These are phyloP conservation scores for Caracal caracal DNA, from an alignment of 2,113 vertebrate species.

Conservation along the genomic window DNA sequence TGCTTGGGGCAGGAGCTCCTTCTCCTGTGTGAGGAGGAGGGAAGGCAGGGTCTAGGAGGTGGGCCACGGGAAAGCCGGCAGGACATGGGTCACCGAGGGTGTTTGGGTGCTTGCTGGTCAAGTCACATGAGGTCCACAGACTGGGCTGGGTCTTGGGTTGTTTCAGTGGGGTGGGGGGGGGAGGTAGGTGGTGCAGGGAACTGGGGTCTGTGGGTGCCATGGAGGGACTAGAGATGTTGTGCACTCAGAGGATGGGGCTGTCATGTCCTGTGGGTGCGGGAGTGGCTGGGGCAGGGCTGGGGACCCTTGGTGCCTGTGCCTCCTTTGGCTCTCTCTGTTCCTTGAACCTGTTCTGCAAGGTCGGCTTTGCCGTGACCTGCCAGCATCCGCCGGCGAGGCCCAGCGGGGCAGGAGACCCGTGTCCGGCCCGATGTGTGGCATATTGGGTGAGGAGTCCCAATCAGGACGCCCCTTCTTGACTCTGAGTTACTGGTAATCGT, in stretches of 20 bases:
- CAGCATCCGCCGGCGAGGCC: background rate
- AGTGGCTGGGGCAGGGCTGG: background rate
- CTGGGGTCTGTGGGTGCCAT: background rate
- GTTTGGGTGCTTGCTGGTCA: background rate
- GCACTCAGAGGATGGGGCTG: background rate
- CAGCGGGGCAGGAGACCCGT: background rate
- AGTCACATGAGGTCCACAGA: background rate
- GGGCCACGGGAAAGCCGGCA: background rate
- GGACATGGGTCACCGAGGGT: background rate
- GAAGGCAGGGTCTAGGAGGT: background rate
- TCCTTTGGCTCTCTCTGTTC: background rate
- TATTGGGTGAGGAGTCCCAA: background rate
- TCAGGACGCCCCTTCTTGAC: background rate
- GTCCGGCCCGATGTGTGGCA: rapidly evolving
- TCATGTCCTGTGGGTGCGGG: background rate
- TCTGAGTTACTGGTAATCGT: background rate
- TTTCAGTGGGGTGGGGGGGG: background rate
- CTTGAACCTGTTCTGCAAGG: background rate
- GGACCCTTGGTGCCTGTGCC: background rate
- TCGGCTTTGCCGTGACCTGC: background rate
- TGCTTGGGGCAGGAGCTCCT: background rate
- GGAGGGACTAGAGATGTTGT: background rate
- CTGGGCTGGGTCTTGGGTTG: background rate
- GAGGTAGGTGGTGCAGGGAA: no score
- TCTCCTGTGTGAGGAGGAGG: no score